Base-by-base conservation (phyloP, 2,797 vertebrate genomes). In the Melanotaenia parkinsoni region DNA sequence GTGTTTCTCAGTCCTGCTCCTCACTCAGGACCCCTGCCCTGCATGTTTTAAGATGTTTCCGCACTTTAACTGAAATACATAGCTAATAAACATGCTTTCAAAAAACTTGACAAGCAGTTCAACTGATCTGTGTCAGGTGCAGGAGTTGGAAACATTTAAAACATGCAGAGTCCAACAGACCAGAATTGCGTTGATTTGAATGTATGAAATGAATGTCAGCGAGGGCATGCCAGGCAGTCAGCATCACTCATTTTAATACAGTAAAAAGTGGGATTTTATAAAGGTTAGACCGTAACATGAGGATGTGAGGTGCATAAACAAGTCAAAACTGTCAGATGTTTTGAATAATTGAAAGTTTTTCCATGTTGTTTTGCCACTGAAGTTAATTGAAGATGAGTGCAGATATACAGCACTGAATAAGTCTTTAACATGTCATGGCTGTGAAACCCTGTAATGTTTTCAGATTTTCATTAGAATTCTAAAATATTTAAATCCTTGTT, bases 301-400 rank as follows among this genome's bases (percentile, higher is more conserved):
- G 24, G 24, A 28, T 28, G 53, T 28, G 53, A 53, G 51, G 51
- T 11, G 26, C 51, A 24, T 53, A 14, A 53, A 53, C 1, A 5
- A 11, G 24, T 54, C n/a, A 28, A 53, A 54, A 54, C 53, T 54
- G 53, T 54, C 53, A 54, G 53, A 54, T 54, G 53, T 54, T 54
- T 54, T 1, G 13, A 54, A 54, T 54, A 54, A 54, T 28, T 13
- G n/a, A 11, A 22, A 24, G 11, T 13, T 53, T 53, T 53, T 26
- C 12, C 40, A 13, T 53, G 51, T 24, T 26, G 24, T 54, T 53
- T 54, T 28, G 12, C 24, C 13, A 6, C 3, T 54, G 4, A 54
- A 54, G 5, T 54, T 2, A 54, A 54, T 6, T 28, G 53, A 54
- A 12, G 53, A 16, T 54, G 28, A 54, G 26, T 28, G 53, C 24